Percentiles rank a stretch among this genome's conserved stretches.
Conservation (phyloP, 2,113 vertebrate species). For the Pygoscelis antarcticus region DNA sequence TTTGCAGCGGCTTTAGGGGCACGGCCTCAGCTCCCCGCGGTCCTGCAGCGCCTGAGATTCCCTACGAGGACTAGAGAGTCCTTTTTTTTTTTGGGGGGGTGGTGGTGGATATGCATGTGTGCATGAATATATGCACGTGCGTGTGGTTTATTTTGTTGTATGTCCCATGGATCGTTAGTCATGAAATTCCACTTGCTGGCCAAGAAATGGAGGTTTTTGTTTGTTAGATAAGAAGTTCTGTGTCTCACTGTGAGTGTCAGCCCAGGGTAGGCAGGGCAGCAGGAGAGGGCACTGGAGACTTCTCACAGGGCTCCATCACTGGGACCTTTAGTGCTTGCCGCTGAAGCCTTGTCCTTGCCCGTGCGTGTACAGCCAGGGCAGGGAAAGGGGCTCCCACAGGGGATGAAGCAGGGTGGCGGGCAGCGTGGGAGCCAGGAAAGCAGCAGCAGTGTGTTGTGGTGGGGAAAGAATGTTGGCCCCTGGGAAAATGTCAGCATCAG, state of each 20-base stretch:
- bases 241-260: neutral
- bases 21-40: too few species aligned
- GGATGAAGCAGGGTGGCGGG: neutral
- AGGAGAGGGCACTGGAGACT: too few species aligned
- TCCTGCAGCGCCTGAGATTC: neutral
- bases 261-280: neutral
- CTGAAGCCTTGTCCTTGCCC: rapidly evolving
- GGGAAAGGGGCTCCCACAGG: neutral
- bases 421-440: neutral
- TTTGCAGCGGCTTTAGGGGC: neutral
- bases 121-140: rapidly evolving
- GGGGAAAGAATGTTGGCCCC: neutral
- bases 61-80: neutral
- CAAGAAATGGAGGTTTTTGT: neutral
- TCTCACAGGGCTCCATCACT: neutral
- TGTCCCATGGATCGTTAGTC: too few species aligned
- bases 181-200: neutral
- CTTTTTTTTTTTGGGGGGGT: too few species aligned
- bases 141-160: too few species aligned
- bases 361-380: too few species aligned
- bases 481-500: neutral
- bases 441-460: neutral
- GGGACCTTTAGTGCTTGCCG: neutral
- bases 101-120: too few species aligned
- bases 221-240: neutral